phyloP scores from a whole-genome alignment of 1,140 invertebrate species.

The Pectinophora gossypiella region DNA sequence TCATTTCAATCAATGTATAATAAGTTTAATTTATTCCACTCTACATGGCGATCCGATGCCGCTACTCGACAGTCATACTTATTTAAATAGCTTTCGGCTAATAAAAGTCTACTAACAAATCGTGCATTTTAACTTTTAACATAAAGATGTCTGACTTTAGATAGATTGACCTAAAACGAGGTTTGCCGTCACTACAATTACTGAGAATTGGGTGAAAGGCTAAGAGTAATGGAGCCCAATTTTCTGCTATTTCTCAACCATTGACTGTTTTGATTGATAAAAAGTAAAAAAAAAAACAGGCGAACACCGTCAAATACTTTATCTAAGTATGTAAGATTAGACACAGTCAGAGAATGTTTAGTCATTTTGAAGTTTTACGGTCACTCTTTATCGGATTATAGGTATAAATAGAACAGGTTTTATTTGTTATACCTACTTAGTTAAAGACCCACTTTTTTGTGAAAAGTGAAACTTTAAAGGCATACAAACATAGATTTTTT shows the following conservation, averaged over 20 bases:
- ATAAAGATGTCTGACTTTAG: too few species aligned
- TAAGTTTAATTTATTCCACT: too few species aligned
- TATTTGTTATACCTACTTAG: too few species aligned
- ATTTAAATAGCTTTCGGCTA: too few species aligned
- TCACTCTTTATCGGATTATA: neutral
- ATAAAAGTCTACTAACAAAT: too few species aligned
- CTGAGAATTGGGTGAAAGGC: constrained; percentile 44
- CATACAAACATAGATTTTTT: too few species aligned
- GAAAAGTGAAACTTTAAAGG: neutral
- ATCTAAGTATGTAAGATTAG: neutral
- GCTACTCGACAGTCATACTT: too few species aligned
- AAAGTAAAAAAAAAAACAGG: neutral
- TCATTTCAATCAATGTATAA: too few species aligned
- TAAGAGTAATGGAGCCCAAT: constrained; percentile 35
- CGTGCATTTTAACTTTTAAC: too few species aligned
- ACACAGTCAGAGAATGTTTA: neutral
- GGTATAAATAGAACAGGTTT: neutral
- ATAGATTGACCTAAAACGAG: neutral
- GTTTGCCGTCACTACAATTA: neutral
- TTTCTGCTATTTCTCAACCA: constrained; percentile 10
- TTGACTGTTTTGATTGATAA: neutral
- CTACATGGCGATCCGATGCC: too few species aligned
- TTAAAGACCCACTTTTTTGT: neutral
- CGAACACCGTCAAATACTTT: neutral
- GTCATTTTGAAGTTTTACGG: neutral